Percentiles rank a stretch among this genome's conserved stretches.
Evolutionary conservation across 2,113 vertebrate genomes (phyloP).

Genomic region (Plecturocebus donacophilus): DNA sequence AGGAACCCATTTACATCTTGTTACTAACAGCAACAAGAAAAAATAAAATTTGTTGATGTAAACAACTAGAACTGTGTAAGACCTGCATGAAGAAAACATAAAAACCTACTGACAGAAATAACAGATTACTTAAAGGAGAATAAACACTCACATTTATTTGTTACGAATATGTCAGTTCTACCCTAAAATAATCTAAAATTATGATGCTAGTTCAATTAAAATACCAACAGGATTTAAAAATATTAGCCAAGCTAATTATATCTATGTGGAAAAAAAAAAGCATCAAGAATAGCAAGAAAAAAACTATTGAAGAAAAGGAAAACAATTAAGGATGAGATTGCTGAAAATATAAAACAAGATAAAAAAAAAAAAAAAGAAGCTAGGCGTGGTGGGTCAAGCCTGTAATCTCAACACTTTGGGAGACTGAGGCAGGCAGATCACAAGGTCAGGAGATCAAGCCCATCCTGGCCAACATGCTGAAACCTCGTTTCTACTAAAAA

Average conservation of each 20-base stretch:
- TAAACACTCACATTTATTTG: not conserved
- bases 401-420: too few species aligned
- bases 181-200: not conserved
- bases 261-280: not conserved
- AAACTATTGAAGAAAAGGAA: not conserved
- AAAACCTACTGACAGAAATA: slow-evolving; percentile 10
- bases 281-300: not conserved
- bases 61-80: not conserved
- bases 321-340: not conserved
- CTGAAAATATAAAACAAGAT: not conserved
- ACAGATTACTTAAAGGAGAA: not conserved
- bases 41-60: not conserved
- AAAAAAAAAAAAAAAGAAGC: too few species aligned
- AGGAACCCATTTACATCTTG: not conserved
- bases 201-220: not conserved
- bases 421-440: too few species aligned
- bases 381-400: too few species aligned
- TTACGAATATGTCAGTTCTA: not conserved
- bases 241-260: not conserved
- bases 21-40: not conserved
- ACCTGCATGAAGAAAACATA: not conserved
- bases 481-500: too few species aligned
- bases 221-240: not conserved
- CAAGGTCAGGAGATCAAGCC: too few species aligned
- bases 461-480: too few species aligned